A percentile compares a stretch with the other conserved stretches of the same genome.
Conservation (phyloP, 2,888 invertebrate genomes). For the Ctenicera cuprea region DNA sequence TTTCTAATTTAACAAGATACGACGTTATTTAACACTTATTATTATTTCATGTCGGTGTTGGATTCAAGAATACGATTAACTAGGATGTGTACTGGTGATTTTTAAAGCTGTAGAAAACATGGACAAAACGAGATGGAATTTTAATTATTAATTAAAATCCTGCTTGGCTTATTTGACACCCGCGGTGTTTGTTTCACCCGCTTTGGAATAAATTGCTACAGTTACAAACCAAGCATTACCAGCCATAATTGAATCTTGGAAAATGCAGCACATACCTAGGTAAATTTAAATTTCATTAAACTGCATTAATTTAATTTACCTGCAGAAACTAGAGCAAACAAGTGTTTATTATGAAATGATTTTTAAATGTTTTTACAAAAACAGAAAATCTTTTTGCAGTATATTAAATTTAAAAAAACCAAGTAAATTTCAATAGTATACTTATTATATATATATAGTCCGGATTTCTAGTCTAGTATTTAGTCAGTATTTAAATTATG, state of each 20-base stretch:
- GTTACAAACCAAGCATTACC: background rate
- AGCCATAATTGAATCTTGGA: background rate
- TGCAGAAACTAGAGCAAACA: background rate
- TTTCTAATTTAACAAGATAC: too few species aligned
- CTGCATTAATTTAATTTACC: background rate
- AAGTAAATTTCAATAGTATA: too few species aligned
- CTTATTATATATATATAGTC: too few species aligned
- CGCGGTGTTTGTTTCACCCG: background rate
- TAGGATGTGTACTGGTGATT: background rate
- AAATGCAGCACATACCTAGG: background rate
- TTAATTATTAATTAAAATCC: conserved; percentile 5
- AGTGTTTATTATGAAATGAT: background rate
- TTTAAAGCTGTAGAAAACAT: conserved; percentile 2
- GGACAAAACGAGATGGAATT: background rate
- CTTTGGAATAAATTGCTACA: background rate
- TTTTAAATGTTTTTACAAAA: too few species aligned
- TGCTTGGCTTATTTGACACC: conserved; percentile 3
- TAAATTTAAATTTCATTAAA: too few species aligned
- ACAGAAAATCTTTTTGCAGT: too few species aligned
- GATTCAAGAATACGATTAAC: background rate
- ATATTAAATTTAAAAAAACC: too few species aligned
- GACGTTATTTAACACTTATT: conserved; percentile 25
- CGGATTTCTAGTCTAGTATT: too few species aligned
- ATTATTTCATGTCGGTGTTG: conserved; percentile 14
- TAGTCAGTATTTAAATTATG: too few species aligned